These are phyloP conservation scores for Chiroxiphia lanceolata DNA, from an alignment of 2,797 vertebrate genomes.

Conservation along the genomic window DNA sequence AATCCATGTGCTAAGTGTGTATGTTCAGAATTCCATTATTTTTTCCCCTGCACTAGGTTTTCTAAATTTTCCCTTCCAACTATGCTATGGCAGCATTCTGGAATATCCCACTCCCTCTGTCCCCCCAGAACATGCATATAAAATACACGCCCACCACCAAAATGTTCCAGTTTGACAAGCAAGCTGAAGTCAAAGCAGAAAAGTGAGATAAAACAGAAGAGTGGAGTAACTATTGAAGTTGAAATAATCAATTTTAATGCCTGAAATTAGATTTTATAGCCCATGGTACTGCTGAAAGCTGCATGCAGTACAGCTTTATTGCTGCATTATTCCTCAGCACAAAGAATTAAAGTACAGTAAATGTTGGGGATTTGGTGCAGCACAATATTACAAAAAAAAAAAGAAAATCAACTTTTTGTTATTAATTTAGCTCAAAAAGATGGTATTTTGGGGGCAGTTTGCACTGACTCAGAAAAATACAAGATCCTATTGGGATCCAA, in stretches of 20 bases:
- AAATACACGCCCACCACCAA: neutral
- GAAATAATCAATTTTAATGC: slow-evolving; percentile 48
- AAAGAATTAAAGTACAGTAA: slow-evolving; percentile 1
- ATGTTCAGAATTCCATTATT: neutral
- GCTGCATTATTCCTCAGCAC: neutral
- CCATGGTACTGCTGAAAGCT: neutral
- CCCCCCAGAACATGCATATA: neutral
- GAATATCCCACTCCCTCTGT: neutral
- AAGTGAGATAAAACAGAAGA: neutral
- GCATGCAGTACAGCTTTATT: neutral
- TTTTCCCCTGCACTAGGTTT: rapidly evolving
- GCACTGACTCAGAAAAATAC: neutral
- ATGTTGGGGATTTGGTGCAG: neutral
- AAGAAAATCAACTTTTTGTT: neutral
- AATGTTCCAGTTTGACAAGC: neutral
- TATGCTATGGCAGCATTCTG: neutral
- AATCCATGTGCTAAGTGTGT: neutral
- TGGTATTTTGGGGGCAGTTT: neutral
- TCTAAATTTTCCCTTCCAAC: neutral
- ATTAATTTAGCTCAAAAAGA: neutral
- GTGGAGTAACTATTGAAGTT: neutral
- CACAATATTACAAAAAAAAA: neutral
- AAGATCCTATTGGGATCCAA: neutral
- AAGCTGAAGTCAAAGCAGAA: neutral
- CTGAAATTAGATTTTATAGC: slow-evolving; percentile 30